Evolutionary conservation across 2,113 vertebrate species (phyloP).

Genomic region (Nibea coibor): DNA sequence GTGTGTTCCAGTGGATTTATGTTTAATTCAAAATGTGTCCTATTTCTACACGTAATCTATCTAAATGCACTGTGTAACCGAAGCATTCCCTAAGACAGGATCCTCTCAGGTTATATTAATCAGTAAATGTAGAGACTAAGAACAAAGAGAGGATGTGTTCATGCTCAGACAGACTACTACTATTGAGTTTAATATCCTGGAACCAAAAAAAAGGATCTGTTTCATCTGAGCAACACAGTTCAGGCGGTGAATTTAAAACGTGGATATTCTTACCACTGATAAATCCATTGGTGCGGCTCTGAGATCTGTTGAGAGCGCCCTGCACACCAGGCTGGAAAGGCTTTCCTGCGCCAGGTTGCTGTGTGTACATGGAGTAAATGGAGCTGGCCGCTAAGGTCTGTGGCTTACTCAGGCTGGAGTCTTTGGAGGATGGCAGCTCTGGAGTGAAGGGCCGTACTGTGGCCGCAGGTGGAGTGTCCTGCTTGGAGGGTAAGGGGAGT

Average conservation of each 20-base stretch:
- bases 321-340: conserved; percentile 87
- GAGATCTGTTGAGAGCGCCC: conserved; percentile 83
- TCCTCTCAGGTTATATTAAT: not conserved
- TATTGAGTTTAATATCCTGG: not conserved
- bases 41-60: not conserved
- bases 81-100: not conserved
- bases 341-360: conserved; percentile 88
- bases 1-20: not conserved
- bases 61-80: not conserved
- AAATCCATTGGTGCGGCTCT: conserved; percentile 87
- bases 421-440: conserved; percentile 89
- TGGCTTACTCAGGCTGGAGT: conserved; percentile 88
- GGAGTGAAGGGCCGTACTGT: conserved; percentile 95
- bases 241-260: not conserved
- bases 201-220: not conserved
- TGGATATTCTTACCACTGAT: conserved; percentile 84
- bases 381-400: conserved; percentile 92
- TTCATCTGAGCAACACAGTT: not conserved
- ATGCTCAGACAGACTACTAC: not conserved
- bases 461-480: conserved; percentile 92
- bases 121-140: not conserved
- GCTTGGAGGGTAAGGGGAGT: conserved; percentile 87
- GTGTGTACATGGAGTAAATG: conserved; percentile 98
- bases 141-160: not conserved
- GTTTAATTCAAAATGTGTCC: not conserved